phyloP scores from a whole-genome alignment of 2,113 vertebrate species.

The Syngnathus floridae region DNA sequence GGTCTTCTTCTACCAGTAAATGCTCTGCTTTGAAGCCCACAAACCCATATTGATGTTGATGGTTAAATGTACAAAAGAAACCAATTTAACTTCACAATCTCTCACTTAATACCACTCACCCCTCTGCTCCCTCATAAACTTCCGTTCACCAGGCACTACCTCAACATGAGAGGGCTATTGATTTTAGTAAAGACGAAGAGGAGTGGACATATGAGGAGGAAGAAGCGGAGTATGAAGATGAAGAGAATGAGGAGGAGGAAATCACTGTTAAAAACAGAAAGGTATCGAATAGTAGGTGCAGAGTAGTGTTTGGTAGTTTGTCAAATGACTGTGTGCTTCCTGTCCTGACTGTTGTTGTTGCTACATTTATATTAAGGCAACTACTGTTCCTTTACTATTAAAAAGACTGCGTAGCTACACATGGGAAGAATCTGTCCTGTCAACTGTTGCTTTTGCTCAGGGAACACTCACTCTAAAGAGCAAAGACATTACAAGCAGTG shows the following conservation, averaged over 20 bases:
- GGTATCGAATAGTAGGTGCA: slow-evolving; percentile 38
- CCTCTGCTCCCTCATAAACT: slow-evolving; percentile 46
- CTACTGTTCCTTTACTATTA: neutral
- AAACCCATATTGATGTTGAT: neutral
- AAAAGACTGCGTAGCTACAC: neutral
- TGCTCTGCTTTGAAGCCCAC: neutral
- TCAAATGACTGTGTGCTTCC: neutral
- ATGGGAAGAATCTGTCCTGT: slow-evolving; percentile 25
- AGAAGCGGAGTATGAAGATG: slow-evolving; percentile 40
- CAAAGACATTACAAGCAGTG: slow-evolving; percentile 44
- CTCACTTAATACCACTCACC: slow-evolving; percentile 39
- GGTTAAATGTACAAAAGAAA: slow-evolving; percentile 16
- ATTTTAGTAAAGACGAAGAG: slow-evolving; percentile 57
- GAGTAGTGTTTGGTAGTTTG: slow-evolving; percentile 27
- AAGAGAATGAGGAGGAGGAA: slow-evolving; percentile 35
- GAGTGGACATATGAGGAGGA: slow-evolving; percentile 30
- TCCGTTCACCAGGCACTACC: slow-evolving; percentile 26
- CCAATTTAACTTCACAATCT: slow-evolving; percentile 25
- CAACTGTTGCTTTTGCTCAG: slow-evolving; percentile 47
- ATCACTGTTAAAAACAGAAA: slow-evolving; percentile 50
- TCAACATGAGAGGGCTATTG: slow-evolving; percentile 31
- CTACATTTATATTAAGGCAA: neutral
- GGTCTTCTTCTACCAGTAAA: slow-evolving; percentile 1
- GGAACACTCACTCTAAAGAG: slow-evolving; percentile 38
- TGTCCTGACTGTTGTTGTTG: too few species aligned